phyloP scores from a whole-genome alignment of 2,888 invertebrate genomes.

The Melikaiella ostensackeni region DNA sequence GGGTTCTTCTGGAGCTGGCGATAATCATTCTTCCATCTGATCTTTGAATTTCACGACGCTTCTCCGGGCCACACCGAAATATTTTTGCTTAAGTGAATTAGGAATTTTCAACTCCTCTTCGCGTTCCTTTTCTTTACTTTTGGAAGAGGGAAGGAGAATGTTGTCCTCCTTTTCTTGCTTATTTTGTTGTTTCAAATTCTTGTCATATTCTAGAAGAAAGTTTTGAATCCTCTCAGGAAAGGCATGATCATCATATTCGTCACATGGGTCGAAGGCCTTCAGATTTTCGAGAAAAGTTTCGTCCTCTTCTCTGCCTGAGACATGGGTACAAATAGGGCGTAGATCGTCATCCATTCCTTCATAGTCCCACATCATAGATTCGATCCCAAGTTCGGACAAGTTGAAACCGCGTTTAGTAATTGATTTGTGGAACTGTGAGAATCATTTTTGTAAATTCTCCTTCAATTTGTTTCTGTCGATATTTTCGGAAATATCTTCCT shows the following conservation, averaged over 20 bases:
- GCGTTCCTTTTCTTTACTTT: too few species aligned
- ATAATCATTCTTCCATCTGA: too few species aligned
- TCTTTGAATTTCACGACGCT: too few species aligned
- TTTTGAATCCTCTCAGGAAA: background rate
- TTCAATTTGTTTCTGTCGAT: background rate
- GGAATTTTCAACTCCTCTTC: too few species aligned
- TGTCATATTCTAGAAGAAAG: background rate
- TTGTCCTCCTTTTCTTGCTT: too few species aligned
- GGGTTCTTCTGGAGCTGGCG: too few species aligned
- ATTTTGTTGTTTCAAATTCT: too few species aligned
- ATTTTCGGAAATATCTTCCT: too few species aligned
- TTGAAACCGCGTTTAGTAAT: background rate
- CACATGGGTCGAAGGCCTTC: background rate
- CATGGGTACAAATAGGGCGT: background rate
- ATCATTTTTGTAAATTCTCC: background rate
- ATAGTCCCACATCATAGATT: background rate
- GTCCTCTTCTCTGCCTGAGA: background rate
- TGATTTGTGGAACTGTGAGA: background rate
- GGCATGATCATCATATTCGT: background rate
- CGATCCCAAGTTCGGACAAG: background rate
- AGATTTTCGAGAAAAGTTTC: background rate
- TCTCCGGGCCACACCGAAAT: background rate
- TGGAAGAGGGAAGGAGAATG: too few species aligned
- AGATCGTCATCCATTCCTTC: background rate
- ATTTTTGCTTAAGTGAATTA: background rate